Base-by-base conservation (phyloP, 2,888 invertebrate genomes). In the Heteropelma amictum region DNA sequence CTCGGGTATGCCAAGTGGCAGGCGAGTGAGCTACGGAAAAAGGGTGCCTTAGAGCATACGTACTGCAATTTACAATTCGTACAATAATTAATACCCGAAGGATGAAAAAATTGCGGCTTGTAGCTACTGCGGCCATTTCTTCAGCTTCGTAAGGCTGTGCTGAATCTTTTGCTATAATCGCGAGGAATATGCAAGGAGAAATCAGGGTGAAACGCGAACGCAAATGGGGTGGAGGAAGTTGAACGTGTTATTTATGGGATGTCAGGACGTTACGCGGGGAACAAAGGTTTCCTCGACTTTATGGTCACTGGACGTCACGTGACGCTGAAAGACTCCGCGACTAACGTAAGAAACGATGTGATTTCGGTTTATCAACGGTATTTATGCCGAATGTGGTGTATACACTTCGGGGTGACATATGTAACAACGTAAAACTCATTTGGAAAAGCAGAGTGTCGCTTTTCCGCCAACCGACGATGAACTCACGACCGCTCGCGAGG, bases 161-260 rank as follows among this genome's bases (percentile, higher is more conserved):
- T 17, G n/a, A 56, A 56, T 54, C 35, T 33, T 56, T 56, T 30
- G 14, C 6, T 26, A 56, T 45, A 35, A 45, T 56, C 14, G 23
- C 26, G 26, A 14, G 12, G 30, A 10, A 14, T 35, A 35, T 23
- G 17, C 10, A 33, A 14, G 35, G 8, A 26, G 45, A 45, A 47
- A 67, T 67, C 28, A 38, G 58, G 58, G 42, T 33, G 23, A 45
- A 42, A 49, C n/a, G n/a, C n/a, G n/a, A n/a, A n/a, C n/a, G 51
- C 40, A 42, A 65, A 74, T 51, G 56, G 45, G 60, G 38, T 38
- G 53, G 26, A 69, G 58, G 45, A 74, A 69, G 69, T 56, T 74
- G 64, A 53, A 64, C 64, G 74, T 72, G 72, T 77, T 78, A 78
- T 78, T 79, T 77, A 75, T 77, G 72, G 67, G 61, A 54, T 65